Base-by-base conservation (phyloP, 2,113 vertebrate genomes). In the Limanda limanda region DNA sequence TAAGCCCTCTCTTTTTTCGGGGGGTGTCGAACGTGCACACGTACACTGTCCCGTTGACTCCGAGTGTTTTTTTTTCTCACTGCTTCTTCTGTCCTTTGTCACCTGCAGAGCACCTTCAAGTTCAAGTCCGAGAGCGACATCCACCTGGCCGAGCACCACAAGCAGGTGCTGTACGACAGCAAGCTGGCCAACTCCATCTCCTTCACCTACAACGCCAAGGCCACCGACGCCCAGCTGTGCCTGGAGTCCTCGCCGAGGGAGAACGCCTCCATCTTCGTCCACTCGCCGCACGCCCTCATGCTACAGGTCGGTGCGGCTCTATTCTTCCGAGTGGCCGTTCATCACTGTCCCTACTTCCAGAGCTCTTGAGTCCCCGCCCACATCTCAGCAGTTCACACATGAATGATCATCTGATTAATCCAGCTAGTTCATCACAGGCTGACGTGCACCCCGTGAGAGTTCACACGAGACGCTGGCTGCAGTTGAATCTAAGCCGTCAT, bases 111-210 rank as follows among this genome's bases (percentile, higher is more conserved):
- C 94, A 99, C 98, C 3, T 99, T 99, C 86, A 99, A 99, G 86
- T 99, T 99, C 87, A 99, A 99, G 86, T 99, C 98, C 0, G 98
- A 99, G 91, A 99, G 98, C 79, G 98, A 99, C 85, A 99, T 99
- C 91, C 98, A 99, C 90, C 94, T 99, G 93, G 98, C 98, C 1
- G 98, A 99, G 90, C 98, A 99, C 87, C 98, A 99, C 71, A 99
- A 99, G 83, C 98, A 99, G 91, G 98, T 99, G 75, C 84, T 99
- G 0, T 99, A 99, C 18, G 98, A 99, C 63, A 96, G 98, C 52
- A 99, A 99, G 85, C 95, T 99, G 79, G 98, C 98, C 77, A 97
- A 94, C 91, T 98, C 97, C 88, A 99, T 99, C 75, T 96, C 97
- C 83, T 99, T 99, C 91, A 99, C 98, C 14, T 99, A 99, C 23